Conservation (phyloP, 2,113 vertebrate genomes). For the Papio anubis region DNA sequence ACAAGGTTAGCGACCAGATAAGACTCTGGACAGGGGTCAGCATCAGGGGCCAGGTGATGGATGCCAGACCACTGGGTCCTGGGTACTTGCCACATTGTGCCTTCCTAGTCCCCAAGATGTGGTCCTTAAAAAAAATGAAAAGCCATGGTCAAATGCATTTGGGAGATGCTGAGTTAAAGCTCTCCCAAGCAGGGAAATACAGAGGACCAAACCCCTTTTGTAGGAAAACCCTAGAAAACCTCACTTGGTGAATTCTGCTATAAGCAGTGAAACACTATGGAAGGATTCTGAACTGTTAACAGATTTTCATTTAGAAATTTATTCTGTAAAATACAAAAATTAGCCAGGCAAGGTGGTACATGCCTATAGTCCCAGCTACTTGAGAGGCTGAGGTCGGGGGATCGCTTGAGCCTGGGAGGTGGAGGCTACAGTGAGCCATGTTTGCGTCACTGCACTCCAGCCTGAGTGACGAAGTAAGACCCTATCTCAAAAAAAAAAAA, state of each 20-base stretch:
- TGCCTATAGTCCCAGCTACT: too few relatives aligned
- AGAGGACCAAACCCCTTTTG: neutral
- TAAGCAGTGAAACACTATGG: neutral
- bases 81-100: neutral
- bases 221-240: neutral
- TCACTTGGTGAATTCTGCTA: neutral
- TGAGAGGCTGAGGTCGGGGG: too few relatives aligned
- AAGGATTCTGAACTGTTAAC: neutral
- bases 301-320: slow-evolving; percentile 13
- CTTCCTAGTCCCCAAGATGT: neutral
- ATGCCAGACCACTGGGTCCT: neutral
- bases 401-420: too few relatives aligned
- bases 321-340: neutral
- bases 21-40: neutral
- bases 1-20: neutral
- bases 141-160: neutral
- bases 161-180: neutral
- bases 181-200: neutral
- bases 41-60: neutral
- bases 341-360: too few relatives aligned
- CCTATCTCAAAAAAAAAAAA: too few relatives aligned
- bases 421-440: too few relatives aligned
- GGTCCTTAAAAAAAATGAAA: neutral
- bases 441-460: too few relatives aligned
- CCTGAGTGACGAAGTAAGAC: too few relatives aligned